Conservation (phyloP, 64 coral and sea anemone species). For the Pocillopora damicornis region DNA sequence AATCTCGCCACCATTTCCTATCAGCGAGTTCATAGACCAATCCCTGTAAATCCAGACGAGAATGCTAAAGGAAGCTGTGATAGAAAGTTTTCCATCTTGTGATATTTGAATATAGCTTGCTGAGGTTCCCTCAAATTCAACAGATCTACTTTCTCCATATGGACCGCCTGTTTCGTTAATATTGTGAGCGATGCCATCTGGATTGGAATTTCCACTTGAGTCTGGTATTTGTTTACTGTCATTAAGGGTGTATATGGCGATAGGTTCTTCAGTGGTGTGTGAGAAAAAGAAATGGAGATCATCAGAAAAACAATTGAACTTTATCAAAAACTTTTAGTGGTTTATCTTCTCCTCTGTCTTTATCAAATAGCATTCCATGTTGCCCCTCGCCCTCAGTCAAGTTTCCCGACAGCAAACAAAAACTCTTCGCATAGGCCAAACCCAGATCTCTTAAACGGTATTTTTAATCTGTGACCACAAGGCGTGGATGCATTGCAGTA, state of each 20-base stretch:
- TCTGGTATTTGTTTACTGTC: not conserved
- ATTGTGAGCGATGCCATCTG: not conserved
- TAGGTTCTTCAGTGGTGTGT: not conserved
- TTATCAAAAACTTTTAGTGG: no score
- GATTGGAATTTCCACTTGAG: not conserved
- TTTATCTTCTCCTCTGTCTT: no score
- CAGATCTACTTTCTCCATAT: not conserved
- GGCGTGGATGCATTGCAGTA: not conserved
- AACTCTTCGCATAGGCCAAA: no score
- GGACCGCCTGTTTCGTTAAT: not conserved
- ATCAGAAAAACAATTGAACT: not conserved
- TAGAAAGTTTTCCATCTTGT: not conserved
- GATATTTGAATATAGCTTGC: not conserved
- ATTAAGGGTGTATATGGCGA: not conserved
- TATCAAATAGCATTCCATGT: no score
- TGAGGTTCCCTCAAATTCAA: not conserved
- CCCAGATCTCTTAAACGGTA: not conserved
- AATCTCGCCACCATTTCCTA: not conserved
- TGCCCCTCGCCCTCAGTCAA: no score
- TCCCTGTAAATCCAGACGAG: not conserved
- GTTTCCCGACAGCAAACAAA: no score
- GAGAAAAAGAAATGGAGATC: not conserved
- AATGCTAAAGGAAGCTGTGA: not conserved
- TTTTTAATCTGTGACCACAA: not conserved
- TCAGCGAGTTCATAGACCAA: not conserved